Conservation (phyloP, 2,113 vertebrate genomes). For the Cacatua alba region DNA sequence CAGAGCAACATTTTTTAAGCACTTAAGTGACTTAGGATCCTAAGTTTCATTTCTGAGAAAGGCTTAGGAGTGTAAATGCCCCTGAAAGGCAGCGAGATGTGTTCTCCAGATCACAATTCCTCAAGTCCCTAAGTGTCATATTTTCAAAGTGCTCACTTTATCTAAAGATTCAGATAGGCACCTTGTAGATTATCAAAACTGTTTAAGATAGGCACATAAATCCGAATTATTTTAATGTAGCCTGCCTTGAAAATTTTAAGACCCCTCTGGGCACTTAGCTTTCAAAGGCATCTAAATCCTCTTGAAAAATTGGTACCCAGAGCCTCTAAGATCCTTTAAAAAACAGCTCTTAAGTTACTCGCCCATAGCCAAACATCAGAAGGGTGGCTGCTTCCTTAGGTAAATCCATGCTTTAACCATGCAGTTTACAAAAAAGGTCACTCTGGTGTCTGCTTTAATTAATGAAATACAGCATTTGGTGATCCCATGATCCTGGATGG, state of each 20-base stretch:
- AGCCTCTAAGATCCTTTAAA: slow-evolving; percentile 47
- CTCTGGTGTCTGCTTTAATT: not conserved
- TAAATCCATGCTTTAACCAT: not conserved
- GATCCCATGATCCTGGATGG: not conserved
- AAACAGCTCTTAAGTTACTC: slow-evolving; percentile 42
- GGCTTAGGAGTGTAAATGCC: slow-evolving; percentile 37
- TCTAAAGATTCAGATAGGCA: slow-evolving; percentile 52
- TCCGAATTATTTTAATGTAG: slow-evolving; percentile 58
- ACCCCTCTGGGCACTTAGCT: slow-evolving; percentile 63
- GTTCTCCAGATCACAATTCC: slow-evolving; percentile 38
- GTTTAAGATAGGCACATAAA: slow-evolving; percentile 57
- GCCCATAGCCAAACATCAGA: not conserved
- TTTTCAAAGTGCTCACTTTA: slow-evolving; percentile 56
- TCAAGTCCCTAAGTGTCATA: not conserved
- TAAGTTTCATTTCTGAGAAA: slow-evolving; percentile 44
- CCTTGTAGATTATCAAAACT: slow-evolving; percentile 67
- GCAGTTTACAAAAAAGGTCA: not conserved
- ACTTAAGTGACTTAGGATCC: slow-evolving; percentile 67
- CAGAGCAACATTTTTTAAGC: slow-evolving; percentile 47
- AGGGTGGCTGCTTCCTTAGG: not conserved
- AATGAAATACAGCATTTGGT: not conserved
- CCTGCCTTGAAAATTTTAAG: slow-evolving; percentile 64
- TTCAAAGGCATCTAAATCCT: slow-evolving; percentile 65
- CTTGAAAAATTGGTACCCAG: slow-evolving; percentile 62
- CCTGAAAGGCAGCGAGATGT: slow-evolving; percentile 31